Conservation (phyloP, 2,797 vertebrate genomes). For the Hipposideros larvatus region DNA sequence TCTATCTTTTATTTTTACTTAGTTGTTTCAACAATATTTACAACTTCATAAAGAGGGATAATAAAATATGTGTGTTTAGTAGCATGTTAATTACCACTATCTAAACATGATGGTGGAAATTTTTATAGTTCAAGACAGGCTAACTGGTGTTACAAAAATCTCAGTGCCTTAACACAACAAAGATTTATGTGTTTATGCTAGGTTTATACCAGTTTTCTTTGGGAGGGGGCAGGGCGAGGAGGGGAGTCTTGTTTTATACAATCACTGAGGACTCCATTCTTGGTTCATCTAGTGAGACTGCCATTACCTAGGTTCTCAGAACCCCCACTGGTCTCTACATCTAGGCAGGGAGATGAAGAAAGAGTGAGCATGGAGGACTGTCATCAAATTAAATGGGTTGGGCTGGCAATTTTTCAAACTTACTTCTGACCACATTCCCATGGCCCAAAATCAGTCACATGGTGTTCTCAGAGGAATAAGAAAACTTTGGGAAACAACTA, state of each 20-base stretch:
- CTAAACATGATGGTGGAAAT: background rate
- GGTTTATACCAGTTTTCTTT: background rate
- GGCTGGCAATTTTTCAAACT: background rate
- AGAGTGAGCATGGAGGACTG: background rate
- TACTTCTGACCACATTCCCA: background rate
- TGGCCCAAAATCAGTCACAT: background rate
- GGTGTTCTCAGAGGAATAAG: background rate
- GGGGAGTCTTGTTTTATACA: background rate
- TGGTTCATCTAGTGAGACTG: background rate
- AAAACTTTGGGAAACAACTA: background rate
- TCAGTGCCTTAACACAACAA: background rate
- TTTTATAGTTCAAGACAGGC: background rate
- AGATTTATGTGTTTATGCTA: background rate
- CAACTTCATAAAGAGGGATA: background rate
- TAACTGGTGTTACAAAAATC: background rate
- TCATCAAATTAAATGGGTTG: background rate
- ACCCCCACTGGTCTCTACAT: fast-evolving
- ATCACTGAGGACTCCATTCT: background rate
- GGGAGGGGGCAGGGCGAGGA: no score
- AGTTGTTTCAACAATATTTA: background rate
- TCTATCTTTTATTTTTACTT: background rate
- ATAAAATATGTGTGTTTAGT: background rate
- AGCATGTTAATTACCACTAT: background rate
- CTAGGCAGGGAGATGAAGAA: background rate
- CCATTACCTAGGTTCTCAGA: background rate